phyloP scores from a whole-genome alignment of 2,113 vertebrate species.

The Mionectes macconnelli region DNA sequence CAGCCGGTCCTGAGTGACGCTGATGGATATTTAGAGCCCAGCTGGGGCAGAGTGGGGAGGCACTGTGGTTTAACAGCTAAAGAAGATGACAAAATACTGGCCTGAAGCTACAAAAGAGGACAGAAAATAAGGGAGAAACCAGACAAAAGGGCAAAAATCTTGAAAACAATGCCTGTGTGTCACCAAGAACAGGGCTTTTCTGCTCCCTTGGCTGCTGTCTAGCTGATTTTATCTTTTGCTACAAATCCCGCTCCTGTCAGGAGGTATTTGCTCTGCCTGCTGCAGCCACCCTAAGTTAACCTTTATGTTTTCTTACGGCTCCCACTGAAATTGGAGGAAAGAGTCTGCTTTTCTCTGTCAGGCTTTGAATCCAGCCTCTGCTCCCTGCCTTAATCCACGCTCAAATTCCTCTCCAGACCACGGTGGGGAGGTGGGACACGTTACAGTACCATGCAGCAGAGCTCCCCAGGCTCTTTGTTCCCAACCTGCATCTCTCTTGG shows the following conservation, averaged over 20 bases:
- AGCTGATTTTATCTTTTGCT: slow-evolving; percentile 25
- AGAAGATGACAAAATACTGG: slow-evolving; percentile 20
- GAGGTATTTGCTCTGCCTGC: slow-evolving; percentile 45
- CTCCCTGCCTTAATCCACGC: slow-evolving; percentile 22
- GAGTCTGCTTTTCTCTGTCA: background rate
- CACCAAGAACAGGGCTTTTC: slow-evolving; percentile 10
- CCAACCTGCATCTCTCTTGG: background rate
- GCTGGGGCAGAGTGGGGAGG: background rate
- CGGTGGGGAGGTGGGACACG: background rate
- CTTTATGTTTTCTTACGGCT: slow-evolving; percentile 42
- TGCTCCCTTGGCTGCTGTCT: slow-evolving; percentile 8
- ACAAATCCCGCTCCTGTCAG: slow-evolving; percentile 1
- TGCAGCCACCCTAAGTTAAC: slow-evolving; percentile 28
- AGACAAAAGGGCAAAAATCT: slow-evolving; percentile 30
- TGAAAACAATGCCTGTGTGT: slow-evolving; percentile 27
- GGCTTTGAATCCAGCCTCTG: background rate
- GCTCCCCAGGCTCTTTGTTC: background rate
- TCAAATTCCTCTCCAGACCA: background rate
- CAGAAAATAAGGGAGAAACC: slow-evolving; percentile 27
- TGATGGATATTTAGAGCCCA: background rate
- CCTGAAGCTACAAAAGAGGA: background rate
- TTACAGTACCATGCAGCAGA: background rate
- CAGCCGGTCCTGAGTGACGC: background rate
- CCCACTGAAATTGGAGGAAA: slow-evolving; percentile 20
- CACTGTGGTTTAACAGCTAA: slow-evolving; percentile 39